These are phyloP conservation scores for Phalera bucephala DNA, from an alignment of 2,888 invertebrate genomes.

Conservation along the genomic window DNA sequence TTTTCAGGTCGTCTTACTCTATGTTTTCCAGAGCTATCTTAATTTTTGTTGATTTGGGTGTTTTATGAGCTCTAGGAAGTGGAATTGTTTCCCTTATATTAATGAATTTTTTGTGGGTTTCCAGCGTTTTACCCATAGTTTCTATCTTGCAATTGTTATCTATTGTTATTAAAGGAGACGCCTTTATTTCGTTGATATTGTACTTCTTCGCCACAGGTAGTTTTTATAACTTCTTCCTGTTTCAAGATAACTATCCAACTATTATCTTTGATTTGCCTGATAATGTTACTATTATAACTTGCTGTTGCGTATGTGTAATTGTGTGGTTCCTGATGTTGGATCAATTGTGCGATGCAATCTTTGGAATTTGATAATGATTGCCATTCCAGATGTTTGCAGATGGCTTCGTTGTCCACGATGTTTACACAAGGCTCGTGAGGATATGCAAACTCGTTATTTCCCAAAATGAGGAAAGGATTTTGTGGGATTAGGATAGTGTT, in stretches of 20 bases:
- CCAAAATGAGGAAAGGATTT: too few species aligned
- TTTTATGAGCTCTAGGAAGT: too few species aligned
- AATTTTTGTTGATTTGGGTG: too few species aligned
- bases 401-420: not conserved
- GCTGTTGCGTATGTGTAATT: slow-evolving; percentile 12
- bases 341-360: slow-evolving; percentile 6
- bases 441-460: too few species aligned
- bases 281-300: slow-evolving; percentile 11
- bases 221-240: slow-evolving; percentile 20
- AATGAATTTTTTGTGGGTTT: slow-evolving; percentile 14
- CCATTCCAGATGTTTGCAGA: slow-evolving; percentile 4
- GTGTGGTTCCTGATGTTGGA: slow-evolving; percentile 1
- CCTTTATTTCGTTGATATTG: slow-evolving; percentile 17
- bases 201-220: slow-evolving; percentile 17
- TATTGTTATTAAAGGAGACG: slow-evolving; percentile 11
- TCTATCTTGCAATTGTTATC: slow-evolving; percentile 15
- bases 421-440: too few species aligned
- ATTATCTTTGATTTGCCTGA: slow-evolving; percentile 20
- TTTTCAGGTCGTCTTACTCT: too few species aligned
- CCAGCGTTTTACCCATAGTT: slow-evolving; percentile 9
- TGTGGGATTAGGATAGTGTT: too few species aligned
- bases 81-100: not conserved
- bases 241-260: slow-evolving; percentile 18
- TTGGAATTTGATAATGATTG: slow-evolving; percentile 12
- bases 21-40: too few species aligned